These are phyloP conservation scores for Corapipo altera DNA, from an alignment of 2,113 vertebrate species.

Conservation along the genomic window DNA sequence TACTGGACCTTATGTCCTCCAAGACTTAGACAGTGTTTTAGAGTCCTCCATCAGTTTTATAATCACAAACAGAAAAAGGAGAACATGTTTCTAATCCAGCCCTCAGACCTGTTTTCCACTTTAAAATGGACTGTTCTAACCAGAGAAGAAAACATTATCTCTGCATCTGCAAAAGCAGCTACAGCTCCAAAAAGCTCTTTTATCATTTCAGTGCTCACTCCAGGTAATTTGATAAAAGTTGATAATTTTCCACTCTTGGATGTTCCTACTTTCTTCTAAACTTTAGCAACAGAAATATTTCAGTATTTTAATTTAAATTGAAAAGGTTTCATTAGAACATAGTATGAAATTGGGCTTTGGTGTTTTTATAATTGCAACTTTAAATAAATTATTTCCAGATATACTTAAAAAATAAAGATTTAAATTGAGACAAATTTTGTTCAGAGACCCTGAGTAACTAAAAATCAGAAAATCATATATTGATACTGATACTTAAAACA, in stretches of 20 bases:
- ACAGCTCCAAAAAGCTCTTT: not conserved
- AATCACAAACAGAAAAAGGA: not conserved
- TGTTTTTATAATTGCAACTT: not conserved
- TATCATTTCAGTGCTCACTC: not conserved
- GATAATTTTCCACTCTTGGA: not conserved
- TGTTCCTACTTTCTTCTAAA: not conserved
- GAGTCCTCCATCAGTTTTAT: not conserved
- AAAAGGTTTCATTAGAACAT: not conserved
- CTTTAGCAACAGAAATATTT: not conserved
- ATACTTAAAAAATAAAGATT: not conserved
- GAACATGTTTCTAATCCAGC: not conserved
- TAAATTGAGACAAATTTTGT: not conserved
- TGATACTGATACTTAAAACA: not conserved
- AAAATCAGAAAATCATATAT: not conserved
- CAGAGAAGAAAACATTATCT: not conserved
- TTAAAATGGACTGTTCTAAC: not conserved
- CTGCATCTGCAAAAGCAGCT: not conserved
- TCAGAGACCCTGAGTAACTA: not conserved
- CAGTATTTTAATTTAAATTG: not conserved
- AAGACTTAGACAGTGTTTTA: not conserved
- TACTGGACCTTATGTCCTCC: not conserved
- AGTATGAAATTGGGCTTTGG: not conserved
- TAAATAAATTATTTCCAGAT: not conserved
- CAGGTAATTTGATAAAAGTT: not conserved
- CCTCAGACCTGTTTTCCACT: not conserved